Evolutionary conservation across 2,113 vertebrate genomes (phyloP), one percentile per base, ranked within the genome.

Genomic region (Calidris pygmaea): DNA sequence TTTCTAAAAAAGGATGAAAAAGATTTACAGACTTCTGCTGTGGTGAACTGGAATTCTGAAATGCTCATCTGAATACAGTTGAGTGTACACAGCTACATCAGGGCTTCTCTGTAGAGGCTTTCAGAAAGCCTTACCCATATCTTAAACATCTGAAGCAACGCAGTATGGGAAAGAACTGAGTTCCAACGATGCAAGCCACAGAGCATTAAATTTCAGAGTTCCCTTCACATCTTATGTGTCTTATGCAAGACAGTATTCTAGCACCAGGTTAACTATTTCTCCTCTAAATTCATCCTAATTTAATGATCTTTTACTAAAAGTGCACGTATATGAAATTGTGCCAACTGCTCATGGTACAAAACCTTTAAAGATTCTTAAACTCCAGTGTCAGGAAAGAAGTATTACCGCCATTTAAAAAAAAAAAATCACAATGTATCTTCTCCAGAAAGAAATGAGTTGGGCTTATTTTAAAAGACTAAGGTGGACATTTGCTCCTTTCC

Each of bases 1-100:
- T 65, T 95, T 92, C 94, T 96, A 95, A 89, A 96, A 95, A 85
- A 89, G 92, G 90, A 92, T 91, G 66, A 94, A 85, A 88, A 94
- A 87, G 58, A 91, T 91, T 87, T 76, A 67, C 52, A 89, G 87
- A 66, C 84, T 95, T 79, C 71, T 95, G 43, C 76, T 95, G 86
- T 0, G 66, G 94, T 88, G 86, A 96, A 62, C 43, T 6, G n/a
- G 89, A 93, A 96, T 76, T 67, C 87, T 75, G 81, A 68, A 96
- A 82, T 6, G 74, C 94, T 95, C 86, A 89, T 87, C 84, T 91
- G 86, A 95, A 96, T 65, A 93, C 67, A 43, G 68, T 5, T 5
- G 79, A 94, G 88, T 77, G 90, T 30, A 88, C 79, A 88, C 48
- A 89, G 90, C 79, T 75, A 92, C 88, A 95, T 89, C 90, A 92